A percentile compares a stretch with the other conserved stretches of the same genome.
phyloP scores from a whole-genome alignment of 2,797 vertebrate genomes.

The Naso thynnoides region DNA sequence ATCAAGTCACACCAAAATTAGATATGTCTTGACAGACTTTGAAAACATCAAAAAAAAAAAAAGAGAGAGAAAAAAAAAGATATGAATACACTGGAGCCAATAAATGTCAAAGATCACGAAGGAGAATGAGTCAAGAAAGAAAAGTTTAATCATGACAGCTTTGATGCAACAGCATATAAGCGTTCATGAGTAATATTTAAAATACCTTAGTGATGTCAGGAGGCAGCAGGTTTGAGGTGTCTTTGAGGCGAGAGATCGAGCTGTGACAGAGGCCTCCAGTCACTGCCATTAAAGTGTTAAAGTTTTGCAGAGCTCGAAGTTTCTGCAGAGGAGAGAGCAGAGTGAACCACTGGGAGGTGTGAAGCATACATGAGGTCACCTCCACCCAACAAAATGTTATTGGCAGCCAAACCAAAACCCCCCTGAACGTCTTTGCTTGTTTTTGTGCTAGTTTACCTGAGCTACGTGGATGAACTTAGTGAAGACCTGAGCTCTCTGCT shows the following conservation, averaged over 20 bases:
- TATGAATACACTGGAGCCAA: neutral
- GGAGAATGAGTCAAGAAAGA: neutral
- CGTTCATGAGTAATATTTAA: neutral
- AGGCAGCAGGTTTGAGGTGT: conserved; percentile 89
- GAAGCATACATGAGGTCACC: no score
- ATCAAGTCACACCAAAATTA: neutral
- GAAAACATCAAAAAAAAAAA: neutral
- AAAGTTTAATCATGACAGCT: neutral
- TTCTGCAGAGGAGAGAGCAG: conserved; percentile 78
- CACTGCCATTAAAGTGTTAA: conserved; percentile 95
- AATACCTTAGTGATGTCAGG: conserved; percentile 92
- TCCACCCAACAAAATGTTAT: neutral
- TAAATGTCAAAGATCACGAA: neutral
- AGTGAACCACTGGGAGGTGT: neutral
- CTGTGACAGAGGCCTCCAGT: conserved; percentile 94
- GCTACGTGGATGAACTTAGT: conserved; percentile 93
- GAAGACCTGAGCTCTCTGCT: conserved; percentile 93
- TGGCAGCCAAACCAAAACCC: conserved; percentile 1
- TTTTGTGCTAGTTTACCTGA: conserved; percentile 83
- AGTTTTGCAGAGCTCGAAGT: conserved; percentile 90
- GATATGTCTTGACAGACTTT: neutral
- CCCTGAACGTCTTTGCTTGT: neutral
- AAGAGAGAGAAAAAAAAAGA: neutral
- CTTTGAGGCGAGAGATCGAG: conserved; percentile 93
- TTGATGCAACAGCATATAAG: neutral